Evolutionary conservation across 2,797 vertebrate species (phyloP).

Genomic region (Tympanoctomys barrerae): DNA sequence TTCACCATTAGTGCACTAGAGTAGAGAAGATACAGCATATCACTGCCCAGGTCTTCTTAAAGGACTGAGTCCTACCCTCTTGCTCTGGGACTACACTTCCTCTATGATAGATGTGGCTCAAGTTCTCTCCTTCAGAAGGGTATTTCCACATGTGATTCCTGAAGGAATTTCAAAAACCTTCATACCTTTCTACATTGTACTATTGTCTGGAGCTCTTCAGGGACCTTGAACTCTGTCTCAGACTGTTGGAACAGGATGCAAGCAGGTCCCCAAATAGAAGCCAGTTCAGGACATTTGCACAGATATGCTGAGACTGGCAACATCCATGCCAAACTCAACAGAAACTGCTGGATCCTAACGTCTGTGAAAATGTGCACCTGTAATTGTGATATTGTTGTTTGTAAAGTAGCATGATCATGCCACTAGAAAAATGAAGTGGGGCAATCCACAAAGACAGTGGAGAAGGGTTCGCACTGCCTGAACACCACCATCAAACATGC

Average conservation of each 20-base stretch:
- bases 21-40: too few species aligned
- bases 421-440: not conserved
- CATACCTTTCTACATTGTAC: not conserved
- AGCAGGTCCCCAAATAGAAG: not conserved
- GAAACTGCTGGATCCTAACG: not conserved
- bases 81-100: too few species aligned
- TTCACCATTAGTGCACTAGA: too few species aligned
- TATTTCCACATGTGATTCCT: not conserved
- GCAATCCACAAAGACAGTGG: not conserved
- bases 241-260: not conserved
- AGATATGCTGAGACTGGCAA: not conserved
- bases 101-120: too few species aligned
- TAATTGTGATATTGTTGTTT: not conserved
- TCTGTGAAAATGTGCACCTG: not conserved
- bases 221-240: not conserved
- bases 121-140: too few species aligned
- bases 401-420: not conserved
- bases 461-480: not conserved
- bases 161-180: not conserved
- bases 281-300: not conserved
- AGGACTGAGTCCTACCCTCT: too few species aligned
- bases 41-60: too few species aligned
- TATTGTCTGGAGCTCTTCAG: not conserved
- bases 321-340: not conserved
- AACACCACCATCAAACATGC: fast-evolving